Evolutionary conservation across 2,797 vertebrate species (phyloP).

Genomic region (Octomys mimax): DNA sequence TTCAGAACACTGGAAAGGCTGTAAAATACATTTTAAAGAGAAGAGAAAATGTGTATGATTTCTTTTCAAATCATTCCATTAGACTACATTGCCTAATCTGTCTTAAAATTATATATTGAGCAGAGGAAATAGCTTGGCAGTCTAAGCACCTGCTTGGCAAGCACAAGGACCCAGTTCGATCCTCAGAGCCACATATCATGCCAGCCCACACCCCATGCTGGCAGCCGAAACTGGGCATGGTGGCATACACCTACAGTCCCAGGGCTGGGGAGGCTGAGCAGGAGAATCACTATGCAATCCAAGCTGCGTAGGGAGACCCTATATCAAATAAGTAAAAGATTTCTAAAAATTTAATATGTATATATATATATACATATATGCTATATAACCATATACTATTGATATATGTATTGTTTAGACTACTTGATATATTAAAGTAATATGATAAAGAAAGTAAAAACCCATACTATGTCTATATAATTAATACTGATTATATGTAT

Average conservation of each 20-base stretch:
- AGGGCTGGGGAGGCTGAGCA: too few relatives aligned
- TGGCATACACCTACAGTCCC: too few relatives aligned
- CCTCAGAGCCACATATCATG: too few relatives aligned
- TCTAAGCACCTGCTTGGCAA: too few relatives aligned
- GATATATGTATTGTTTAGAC: slow-evolving; percentile 10
- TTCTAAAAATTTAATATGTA: too few relatives aligned
- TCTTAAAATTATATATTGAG: background rate
- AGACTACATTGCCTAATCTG: slow-evolving; percentile 43
- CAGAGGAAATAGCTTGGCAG: too few relatives aligned
- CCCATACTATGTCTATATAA: background rate
- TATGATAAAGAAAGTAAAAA: background rate
- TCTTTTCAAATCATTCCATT: slow-evolving; percentile 60
- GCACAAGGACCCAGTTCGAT: too few relatives aligned
- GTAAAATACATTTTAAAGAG: background rate
- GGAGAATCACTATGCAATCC: too few relatives aligned
- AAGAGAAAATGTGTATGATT: slow-evolving; percentile 9
- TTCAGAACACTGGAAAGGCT: background rate
- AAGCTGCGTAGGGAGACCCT: too few relatives aligned
- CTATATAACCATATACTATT: slow-evolving; percentile 5
- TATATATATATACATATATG: background rate
- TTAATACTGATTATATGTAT: background rate
- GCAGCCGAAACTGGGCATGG: too few relatives aligned
- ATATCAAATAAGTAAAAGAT: too few relatives aligned
- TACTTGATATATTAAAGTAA: slow-evolving; percentile 61
- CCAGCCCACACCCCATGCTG: too few relatives aligned